A percentile compares a stretch with the other conserved stretches of the same genome.
phyloP scores from a whole-genome alignment of 1,140 invertebrate species.

The Meloidogyne floridensis region DNA sequence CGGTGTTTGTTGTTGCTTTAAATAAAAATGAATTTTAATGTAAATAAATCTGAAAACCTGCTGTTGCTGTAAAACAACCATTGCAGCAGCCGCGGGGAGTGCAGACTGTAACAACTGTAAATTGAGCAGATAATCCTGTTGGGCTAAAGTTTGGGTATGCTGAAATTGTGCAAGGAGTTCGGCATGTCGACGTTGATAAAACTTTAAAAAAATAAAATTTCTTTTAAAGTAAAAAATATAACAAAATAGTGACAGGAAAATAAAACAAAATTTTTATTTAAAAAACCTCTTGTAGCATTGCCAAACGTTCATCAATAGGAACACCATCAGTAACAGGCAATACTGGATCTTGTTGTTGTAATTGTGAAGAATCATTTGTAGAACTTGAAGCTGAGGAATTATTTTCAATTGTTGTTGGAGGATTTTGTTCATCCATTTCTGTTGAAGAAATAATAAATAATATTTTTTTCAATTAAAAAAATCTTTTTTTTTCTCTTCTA shows the following conservation, averaged over 20 bases:
- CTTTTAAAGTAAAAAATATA: background rate
- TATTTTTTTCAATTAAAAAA: background rate
- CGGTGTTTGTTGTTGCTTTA: slow-evolving; percentile 19
- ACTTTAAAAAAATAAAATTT: slow-evolving; percentile 38
- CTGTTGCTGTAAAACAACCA: slow-evolving; percentile 25
- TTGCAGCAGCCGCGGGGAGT: slow-evolving; percentile 21
- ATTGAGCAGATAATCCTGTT: slow-evolving; percentile 49
- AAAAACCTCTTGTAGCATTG: slow-evolving; percentile 28
- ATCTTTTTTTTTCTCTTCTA: background rate
- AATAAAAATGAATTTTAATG: background rate
- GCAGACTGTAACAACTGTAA: slow-evolving; percentile 44
- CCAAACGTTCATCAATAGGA: slow-evolving; percentile 26
- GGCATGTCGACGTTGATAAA: slow-evolving; percentile 52
- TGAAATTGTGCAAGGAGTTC: slow-evolving; percentile 51
- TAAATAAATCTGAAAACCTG: slow-evolving; percentile 11
- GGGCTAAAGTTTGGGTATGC: slow-evolving; percentile 40
- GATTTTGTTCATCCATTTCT: background rate
- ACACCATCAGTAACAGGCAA: background rate
- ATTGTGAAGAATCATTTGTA: background rate
- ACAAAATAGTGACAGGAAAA: background rate
- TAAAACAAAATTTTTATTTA: background rate
- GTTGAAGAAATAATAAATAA: background rate
- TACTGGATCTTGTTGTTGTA: background rate
- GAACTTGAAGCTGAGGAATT: background rate
- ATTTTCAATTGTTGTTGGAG: slow-evolving; percentile 3